Percentiles rank a stretch among this genome's conserved stretches.
Evolutionary conservation across 1,140 invertebrate species (phyloP).

Genomic region (Lysiphlebus fabarum): DNA sequence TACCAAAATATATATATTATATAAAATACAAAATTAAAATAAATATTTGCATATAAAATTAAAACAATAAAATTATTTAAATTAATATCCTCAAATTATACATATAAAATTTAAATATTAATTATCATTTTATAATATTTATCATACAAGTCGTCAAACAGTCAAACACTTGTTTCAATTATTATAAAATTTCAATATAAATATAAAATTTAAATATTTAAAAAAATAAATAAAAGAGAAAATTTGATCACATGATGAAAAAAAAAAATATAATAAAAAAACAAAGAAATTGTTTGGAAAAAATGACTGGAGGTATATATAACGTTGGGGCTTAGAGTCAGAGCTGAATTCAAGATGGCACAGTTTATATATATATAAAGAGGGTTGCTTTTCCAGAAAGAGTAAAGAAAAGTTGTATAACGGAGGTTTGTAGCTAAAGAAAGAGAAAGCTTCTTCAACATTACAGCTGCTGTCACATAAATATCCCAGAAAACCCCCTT

Average conservation of each 20-base stretch:
- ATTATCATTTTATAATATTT: no score
- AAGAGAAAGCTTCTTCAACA: conserved; percentile 22
- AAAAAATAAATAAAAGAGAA: no score
- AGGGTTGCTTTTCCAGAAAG: conserved; percentile 10
- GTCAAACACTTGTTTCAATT: no score
- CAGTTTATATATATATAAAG: conserved; percentile 12
- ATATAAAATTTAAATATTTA: no score
- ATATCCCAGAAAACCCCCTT: conserved; percentile 33
- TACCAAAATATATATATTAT: no score
- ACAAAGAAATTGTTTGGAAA: conserved; percentile 5
- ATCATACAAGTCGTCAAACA: no score
- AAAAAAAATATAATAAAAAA: conserved; percentile 16
- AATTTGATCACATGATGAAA: conserved; percentile 13
- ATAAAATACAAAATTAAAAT: no score
- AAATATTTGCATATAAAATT: no score
- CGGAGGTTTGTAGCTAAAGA: not conserved
- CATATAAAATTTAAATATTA: no score
- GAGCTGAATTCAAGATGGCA: conserved; percentile 12
- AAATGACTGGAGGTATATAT: not conserved
- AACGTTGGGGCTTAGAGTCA: conserved; percentile 13
- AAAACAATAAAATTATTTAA: no score
- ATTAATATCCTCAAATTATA: no score
- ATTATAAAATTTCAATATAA: no score
- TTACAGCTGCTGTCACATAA: conserved; percentile 36
- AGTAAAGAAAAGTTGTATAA: not conserved